phyloP scores from a whole-genome alignment of 2,888 invertebrate genomes.

The Griposia aprilina region DNA sequence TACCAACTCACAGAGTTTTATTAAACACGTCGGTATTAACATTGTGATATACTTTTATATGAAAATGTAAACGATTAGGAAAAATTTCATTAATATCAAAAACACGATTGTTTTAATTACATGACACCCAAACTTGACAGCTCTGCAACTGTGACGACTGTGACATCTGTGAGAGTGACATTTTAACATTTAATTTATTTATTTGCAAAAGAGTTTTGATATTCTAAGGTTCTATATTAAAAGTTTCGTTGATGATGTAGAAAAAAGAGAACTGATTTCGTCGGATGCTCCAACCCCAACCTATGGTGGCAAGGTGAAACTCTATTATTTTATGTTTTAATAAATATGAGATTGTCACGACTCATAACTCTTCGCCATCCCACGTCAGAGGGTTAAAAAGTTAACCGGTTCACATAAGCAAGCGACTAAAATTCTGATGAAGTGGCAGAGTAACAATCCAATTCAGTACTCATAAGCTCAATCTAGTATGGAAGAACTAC shows the following conservation, averaged over 20 bases:
- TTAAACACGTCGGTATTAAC: constrained; percentile 87
- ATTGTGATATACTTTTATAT: constrained; percentile 73
- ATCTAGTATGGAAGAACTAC: neutral
- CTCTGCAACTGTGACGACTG: constrained; percentile 35
- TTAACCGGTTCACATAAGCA: neutral
- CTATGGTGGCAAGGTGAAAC: neutral
- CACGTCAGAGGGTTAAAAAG: neutral
- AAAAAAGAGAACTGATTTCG: neutral
- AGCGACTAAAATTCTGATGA: neutral
- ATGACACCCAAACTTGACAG: constrained; percentile 74
- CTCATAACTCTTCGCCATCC: neutral
- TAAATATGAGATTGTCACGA: neutral
- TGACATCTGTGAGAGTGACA: constrained; percentile 29
- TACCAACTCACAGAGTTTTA: constrained; percentile 87
- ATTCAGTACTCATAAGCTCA: neutral
- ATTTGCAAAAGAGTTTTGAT: constrained; percentile 9
- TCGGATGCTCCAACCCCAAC: neutral
- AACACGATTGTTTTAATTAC: constrained; percentile 64
- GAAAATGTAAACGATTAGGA: constrained; percentile 65
- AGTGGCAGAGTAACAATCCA: neutral
- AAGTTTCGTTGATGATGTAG: neutral
- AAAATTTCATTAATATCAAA: constrained; percentile 65
- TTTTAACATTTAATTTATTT: neutral
- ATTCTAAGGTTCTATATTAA: neutral
- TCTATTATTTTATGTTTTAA: neutral